phyloP scores from a whole-genome alignment of 2,888 invertebrate genomes.

The Leucophora obtusa region DNA sequence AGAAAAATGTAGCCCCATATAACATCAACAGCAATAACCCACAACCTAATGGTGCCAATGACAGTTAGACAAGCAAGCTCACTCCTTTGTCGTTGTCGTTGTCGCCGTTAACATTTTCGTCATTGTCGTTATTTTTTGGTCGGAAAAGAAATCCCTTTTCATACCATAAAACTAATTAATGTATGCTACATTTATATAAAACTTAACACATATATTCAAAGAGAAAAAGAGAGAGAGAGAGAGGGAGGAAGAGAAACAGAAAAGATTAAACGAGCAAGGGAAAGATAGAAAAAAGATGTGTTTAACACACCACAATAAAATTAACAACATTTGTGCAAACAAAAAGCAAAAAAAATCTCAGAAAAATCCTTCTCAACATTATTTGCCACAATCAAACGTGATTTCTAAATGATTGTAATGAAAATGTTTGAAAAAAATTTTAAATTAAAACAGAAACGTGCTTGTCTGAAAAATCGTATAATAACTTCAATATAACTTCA shows the following conservation, averaged over 20 bases:
- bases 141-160: constrained; percentile 29
- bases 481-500: constrained; percentile 3
- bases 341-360: not conserved
- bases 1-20: not conserved
- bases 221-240: constrained; percentile 2
- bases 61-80: constrained; percentile 32
- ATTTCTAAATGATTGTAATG: not conserved
- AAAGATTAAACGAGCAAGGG: not conserved
- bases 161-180: constrained; percentile 59
- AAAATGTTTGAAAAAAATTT: constrained; percentile 12
- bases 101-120: constrained; percentile 11
- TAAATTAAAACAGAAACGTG: not conserved
- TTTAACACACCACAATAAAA: constrained; percentile 12
- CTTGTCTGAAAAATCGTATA: not conserved
- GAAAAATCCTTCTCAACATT: constrained; percentile 9
- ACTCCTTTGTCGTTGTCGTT: constrained; percentile 25
- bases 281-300: constrained; percentile 1
- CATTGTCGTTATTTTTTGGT: not conserved
- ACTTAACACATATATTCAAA: not conserved
- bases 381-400: constrained; percentile 33
- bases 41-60: constrained; percentile 31
- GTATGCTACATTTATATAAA: constrained; percentile 34
- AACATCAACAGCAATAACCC: not conserved
- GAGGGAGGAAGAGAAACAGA: not conserved
- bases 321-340: constrained; percentile 31